Percentiles rank a stretch among this genome's conserved stretches.
Conservation (phyloP, 2,888 invertebrate species). For the Andrena minutula region DNA sequence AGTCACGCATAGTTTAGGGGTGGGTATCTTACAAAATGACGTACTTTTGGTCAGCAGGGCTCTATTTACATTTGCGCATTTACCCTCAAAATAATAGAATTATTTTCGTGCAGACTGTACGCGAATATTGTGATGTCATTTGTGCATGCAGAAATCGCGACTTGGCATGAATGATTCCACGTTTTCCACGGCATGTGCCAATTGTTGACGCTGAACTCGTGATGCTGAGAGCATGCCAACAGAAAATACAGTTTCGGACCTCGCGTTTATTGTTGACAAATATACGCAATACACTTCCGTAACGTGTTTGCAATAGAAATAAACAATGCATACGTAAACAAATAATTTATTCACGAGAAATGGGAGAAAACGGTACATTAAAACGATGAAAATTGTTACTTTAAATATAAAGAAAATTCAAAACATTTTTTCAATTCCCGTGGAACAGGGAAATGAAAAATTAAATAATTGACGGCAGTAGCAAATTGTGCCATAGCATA, state of each 20-base stretch:
- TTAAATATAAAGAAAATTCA: neutral
- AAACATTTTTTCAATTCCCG: neutral
- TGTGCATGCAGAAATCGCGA: conserved; percentile 3
- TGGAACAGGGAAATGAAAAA: neutral
- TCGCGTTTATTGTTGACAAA: conserved; percentile 40
- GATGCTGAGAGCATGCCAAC: conserved; percentile 42
- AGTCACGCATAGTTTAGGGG: too few relatives aligned
- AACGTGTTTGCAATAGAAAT: neutral
- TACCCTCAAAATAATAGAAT: neutral
- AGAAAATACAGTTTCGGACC: conserved; percentile 23
- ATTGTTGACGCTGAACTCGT: conserved; percentile 28
- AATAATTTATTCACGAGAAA: conserved; percentile 2
- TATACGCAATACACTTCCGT: conserved; percentile 15
- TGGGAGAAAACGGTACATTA: neutral
- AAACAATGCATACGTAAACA: neutral
- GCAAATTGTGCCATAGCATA: neutral
- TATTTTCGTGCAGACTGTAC: conserved; percentile 7
- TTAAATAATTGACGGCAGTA: neutral
- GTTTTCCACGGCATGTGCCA: conserved; percentile 36
- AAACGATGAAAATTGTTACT: neutral
- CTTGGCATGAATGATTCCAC: conserved; percentile 22
- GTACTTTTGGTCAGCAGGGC: neutral
- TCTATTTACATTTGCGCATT: neutral
- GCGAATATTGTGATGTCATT: conserved; percentile 11
- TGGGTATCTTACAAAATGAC: neutral